Conservation (phyloP, 2,888 invertebrate species). For the Lissonota sp. region DNA sequence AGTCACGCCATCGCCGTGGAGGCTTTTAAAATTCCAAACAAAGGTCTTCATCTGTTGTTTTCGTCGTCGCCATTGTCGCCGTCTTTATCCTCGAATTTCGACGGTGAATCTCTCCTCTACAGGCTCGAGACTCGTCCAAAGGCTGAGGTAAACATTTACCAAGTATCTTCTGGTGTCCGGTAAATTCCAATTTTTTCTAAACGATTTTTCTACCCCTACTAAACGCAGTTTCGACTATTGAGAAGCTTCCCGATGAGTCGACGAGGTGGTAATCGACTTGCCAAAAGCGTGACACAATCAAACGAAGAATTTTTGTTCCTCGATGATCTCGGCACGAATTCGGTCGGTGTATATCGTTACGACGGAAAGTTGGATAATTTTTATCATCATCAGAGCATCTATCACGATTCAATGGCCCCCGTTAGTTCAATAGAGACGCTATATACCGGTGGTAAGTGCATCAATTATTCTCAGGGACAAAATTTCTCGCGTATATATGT, state of each 20-base stretch:
- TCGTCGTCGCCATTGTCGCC: constrained; percentile 63
- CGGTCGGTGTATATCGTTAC: constrained; percentile 74
- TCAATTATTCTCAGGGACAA: too few relatives aligned
- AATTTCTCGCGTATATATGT: too few relatives aligned
- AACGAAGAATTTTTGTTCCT: constrained; percentile 73
- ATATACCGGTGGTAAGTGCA: constrained; percentile 72
- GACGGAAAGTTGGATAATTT: constrained; percentile 70
- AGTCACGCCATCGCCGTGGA: constrained; percentile 72
- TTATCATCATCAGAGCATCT: constrained; percentile 75
- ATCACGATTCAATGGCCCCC: constrained; percentile 66
- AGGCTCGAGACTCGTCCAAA: constrained; percentile 63
- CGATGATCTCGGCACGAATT: constrained; percentile 73
- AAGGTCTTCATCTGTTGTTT: constrained; percentile 69
- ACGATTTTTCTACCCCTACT: neutral
- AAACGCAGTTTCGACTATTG: constrained; percentile 69
- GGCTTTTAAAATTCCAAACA: constrained; percentile 67
- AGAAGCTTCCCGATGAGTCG: constrained; percentile 67
- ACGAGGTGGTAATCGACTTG: constrained; percentile 71
- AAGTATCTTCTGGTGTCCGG: too few relatives aligned
- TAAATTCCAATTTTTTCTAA: neutral
- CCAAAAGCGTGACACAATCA: constrained; percentile 68
- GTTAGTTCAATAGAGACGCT: constrained; percentile 72
- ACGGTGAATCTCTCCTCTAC: constrained; percentile 70
- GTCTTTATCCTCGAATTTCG: too few relatives aligned
- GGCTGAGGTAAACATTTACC: constrained; percentile 62